Evolutionary conservation across 2,797 vertebrate species (phyloP).

Genomic region (Falco cherrug): DNA sequence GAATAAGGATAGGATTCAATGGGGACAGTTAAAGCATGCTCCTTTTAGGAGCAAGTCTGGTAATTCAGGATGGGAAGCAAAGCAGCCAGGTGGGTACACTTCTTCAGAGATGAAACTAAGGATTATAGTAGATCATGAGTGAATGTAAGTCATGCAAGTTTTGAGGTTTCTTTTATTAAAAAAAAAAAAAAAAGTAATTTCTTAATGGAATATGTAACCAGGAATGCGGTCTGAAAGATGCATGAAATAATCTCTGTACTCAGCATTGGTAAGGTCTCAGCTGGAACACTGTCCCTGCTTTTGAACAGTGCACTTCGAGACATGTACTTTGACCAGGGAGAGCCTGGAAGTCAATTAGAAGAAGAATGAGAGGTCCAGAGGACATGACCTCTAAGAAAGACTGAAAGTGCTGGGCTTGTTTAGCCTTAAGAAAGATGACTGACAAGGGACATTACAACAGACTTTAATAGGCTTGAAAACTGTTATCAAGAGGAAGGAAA

Average conservation of each 20-base stretch:
- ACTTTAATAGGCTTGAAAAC: constrained; percentile 13
- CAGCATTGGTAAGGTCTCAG: neutral
- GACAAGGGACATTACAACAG: neutral
- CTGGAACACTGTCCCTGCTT: neutral
- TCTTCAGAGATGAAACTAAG: neutral
- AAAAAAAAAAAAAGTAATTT: neutral
- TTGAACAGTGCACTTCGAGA: neutral
- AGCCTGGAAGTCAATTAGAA: constrained; percentile 13
- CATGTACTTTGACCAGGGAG: neutral
- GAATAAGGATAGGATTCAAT: neutral
- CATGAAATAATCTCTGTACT: neutral
- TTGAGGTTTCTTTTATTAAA: neutral
- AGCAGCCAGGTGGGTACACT: neutral
- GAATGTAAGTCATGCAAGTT: neutral
- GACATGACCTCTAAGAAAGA: neutral
- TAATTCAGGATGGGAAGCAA: neutral
- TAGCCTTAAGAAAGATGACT: neutral
- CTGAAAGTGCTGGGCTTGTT: constrained; percentile 13
- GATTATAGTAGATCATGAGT: neutral
- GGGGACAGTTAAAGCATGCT: neutral
- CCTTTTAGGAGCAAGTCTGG: neutral
- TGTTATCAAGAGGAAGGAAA: constrained; percentile 46
- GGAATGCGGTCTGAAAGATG: neutral
- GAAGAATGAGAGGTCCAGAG: constrained; percentile 5
- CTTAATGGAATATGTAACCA: neutral